Evolutionary conservation across 2,113 vertebrate genomes (phyloP).

Genomic region (Marcusenius ussheri): DNA sequence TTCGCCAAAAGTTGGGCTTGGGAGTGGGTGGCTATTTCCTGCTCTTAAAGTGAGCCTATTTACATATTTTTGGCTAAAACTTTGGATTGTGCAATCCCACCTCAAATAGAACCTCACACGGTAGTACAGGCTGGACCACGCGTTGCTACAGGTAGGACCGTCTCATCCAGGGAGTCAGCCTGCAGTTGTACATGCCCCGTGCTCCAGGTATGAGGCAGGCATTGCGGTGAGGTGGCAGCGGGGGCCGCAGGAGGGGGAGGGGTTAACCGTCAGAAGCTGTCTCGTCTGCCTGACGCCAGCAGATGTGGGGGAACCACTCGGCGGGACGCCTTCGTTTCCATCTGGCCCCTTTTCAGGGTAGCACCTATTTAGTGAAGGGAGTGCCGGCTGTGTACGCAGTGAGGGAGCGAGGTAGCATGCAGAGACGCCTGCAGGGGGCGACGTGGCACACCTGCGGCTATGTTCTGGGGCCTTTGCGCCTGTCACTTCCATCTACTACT

Average conservation of each 20-base stretch:
- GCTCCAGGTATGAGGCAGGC: not conserved
- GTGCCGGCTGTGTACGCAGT: constrained; percentile 50
- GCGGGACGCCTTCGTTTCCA: constrained; percentile 63
- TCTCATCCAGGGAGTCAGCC: not conserved
- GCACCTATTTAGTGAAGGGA: constrained; percentile 60
- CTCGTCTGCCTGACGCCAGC: constrained; percentile 59
- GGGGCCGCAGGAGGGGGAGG: not conserved
- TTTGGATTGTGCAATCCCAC: not conserved
- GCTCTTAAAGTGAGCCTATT: not conserved
- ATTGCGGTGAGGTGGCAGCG: not conserved
- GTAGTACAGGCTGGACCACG: not conserved
- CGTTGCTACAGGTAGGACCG: not conserved
- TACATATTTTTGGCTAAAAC: not conserved
- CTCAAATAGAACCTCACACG: not conserved
- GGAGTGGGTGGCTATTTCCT: not conserved
- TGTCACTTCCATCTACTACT: not conserved
- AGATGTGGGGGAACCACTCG: constrained; percentile 66
- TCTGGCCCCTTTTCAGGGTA: constrained; percentile 66
- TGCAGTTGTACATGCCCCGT: constrained; percentile 28
- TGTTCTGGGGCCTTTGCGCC: not conserved
- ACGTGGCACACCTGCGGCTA: constrained; percentile 13
- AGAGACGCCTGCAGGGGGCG: constrained; percentile 33
- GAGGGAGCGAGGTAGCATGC: constrained; percentile 31
- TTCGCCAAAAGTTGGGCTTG: not conserved
- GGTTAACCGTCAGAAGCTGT: constrained; percentile 37